These are phyloP conservation scores for Arrhopalites spinosus DNA, from an alignment of 2,888 invertebrate species.

Conservation along the genomic window DNA sequence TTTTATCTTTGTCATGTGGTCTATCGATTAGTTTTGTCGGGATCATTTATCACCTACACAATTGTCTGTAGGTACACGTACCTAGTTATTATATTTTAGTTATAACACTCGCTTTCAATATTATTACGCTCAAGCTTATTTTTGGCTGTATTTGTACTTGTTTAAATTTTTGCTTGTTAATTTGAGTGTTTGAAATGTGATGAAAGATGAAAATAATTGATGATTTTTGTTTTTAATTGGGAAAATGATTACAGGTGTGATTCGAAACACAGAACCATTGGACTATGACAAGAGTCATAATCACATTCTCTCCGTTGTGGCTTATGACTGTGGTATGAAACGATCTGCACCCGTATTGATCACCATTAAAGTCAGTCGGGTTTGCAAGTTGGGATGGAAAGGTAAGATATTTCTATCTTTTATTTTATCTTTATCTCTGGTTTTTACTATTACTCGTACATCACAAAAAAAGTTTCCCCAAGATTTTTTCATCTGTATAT, in stretches of 20 bases:
- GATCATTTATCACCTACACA: not conserved
- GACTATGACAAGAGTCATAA: conserved; percentile 92
- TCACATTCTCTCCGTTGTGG: conserved; percentile 94
- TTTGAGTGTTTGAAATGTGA: no score
- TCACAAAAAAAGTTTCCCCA: no score
- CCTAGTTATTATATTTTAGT: no score
- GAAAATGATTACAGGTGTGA: conserved; percentile 68
- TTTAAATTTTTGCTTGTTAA: no score
- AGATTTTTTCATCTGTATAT: no score
- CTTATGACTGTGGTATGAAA: conserved; percentile 96
- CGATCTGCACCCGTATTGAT: conserved; percentile 93
- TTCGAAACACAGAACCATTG: conserved; percentile 89
- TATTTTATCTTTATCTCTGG: conserved; percentile 5
- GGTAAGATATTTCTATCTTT: conserved; percentile 62
- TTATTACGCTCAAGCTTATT: no score
- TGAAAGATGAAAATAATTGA: no score
- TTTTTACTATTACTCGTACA: conserved; percentile 38
- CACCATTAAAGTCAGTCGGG: conserved; percentile 87
- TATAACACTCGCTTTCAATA: no score
- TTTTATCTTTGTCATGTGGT: no score
- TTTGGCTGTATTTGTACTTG: no score
- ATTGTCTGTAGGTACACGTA: not conserved
- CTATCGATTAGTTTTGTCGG: not conserved
- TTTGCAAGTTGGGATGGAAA: conserved; percentile 78
- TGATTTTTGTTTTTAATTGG: not conserved